Evolutionary conservation across 2,797 vertebrate species (phyloP), one percentile per base, ranked within the genome.

Genomic region (Oreonectes daqikongensis): DNA sequence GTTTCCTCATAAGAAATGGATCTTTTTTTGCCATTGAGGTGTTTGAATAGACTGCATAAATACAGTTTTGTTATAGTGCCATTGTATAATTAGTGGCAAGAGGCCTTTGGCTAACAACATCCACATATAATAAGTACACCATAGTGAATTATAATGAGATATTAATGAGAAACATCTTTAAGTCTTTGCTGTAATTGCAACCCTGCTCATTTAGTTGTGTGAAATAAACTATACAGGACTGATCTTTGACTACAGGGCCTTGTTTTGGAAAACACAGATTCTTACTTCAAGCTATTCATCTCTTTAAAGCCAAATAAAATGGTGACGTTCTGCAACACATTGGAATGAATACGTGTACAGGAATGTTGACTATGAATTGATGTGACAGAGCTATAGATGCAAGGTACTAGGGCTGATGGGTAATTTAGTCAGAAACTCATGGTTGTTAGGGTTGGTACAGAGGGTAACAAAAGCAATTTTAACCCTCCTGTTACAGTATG

Each of bases 81-180:
- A 57, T 59, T 67, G 26, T 35, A 26, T 76, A 76, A 76, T 68
- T 48, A 48, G 64, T 66, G 46, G 65, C 52, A 68, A 76, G 68
- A 48, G 42, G 35, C 48, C 35, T 52, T 79, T 57, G 70, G 61
- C 72, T 55, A 42, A 53, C 61, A 74, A 65, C 72, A 74, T 63
- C 17, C 61, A 74, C 61, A 74, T 28, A 65, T 66, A 66, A 74
- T 61, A 66, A 74, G 24, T 74, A 66, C 64, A 66, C 61, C 18
- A 42, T 50, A 55, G 32, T 66, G 61, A 55, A 74, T 55, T 74
- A 30, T 55, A 74, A 74, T 74, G 48, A 30, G 72, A 55, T 28
- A 74, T 74, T 55, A 74, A 65, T 66, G 61, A 55, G 72, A 55
- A 66, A 66, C 72, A 74, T 66, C 48, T 74, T 74, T 55, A 55